Conservation (phyloP, 2,888 invertebrate species). For the Netelia melanura region DNA sequence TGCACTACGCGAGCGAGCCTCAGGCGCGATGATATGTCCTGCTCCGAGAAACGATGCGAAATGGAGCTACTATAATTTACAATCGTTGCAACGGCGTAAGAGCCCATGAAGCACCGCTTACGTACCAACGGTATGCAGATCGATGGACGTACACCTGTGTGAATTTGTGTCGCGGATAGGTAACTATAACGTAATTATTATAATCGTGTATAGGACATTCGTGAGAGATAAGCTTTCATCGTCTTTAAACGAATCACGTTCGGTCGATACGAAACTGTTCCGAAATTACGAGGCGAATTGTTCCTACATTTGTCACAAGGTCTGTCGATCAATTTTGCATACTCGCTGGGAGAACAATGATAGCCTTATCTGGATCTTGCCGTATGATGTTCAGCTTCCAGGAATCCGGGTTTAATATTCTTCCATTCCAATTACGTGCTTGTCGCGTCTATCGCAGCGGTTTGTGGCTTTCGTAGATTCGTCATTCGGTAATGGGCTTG, state of each 20-base stretch:
- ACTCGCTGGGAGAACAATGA: slow-evolving; percentile 25
- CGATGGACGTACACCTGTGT: neutral
- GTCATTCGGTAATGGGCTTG: slow-evolving; percentile 59
- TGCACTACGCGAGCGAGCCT: slow-evolving; percentile 1
- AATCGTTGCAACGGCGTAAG: slow-evolving; percentile 32
- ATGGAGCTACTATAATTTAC: slow-evolving; percentile 51
- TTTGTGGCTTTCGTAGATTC: slow-evolving; percentile 23
- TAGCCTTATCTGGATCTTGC: neutral
- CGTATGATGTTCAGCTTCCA: too few species aligned
- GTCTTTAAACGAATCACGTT: neutral
- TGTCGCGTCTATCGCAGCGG: neutral
- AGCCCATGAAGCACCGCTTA: slow-evolving; percentile 11
- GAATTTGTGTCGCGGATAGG: neutral
- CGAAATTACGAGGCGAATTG: neutral
- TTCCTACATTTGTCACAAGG: neutral
- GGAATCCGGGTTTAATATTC: slow-evolving; percentile 12
- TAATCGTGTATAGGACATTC: slow-evolving; percentile 3
- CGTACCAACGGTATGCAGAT: neutral
- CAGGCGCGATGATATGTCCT: slow-evolving; percentile 35
- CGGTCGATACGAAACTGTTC: neutral
- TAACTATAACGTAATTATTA: neutral
- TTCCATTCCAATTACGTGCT: neutral
- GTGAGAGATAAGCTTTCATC: neutral
- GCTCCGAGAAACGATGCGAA: slow-evolving; percentile 53
- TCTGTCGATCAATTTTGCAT: neutral